Conservation (phyloP, 2,113 vertebrate species). For the Mystacornis crossleyi region DNA sequence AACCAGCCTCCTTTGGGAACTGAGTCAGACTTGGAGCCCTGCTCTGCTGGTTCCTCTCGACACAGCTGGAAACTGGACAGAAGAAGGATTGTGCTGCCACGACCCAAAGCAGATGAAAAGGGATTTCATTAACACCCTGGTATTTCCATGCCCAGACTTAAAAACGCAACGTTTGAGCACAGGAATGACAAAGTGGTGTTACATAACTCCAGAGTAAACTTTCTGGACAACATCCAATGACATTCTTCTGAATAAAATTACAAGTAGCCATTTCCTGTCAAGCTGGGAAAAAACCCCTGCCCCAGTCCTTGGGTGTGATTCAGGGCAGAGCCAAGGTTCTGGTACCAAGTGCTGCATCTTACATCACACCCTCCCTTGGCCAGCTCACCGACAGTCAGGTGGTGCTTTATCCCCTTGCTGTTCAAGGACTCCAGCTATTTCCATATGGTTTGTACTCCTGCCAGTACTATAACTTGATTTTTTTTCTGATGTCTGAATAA, state of each 20-base stretch:
- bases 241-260: not conserved
- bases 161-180: not conserved
- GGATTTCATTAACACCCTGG: slow-evolving; percentile 17
- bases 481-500: not conserved
- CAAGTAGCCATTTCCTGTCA: not conserved
- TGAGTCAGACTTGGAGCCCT: not conserved
- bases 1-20: not conserved
- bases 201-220: not conserved
- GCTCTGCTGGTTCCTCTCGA: not conserved
- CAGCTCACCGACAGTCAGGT: rapidly evolving
- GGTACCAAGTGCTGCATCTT: not conserved
- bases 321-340: not conserved
- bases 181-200: not conserved
- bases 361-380: not conserved
- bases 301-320: not conserved
- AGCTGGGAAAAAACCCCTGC: not conserved
- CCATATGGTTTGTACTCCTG: not conserved
- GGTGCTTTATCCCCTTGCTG: rapidly evolving
- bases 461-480: not conserved
- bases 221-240: not conserved
- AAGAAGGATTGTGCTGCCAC: not conserved
- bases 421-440: not conserved
- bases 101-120: not conserved
- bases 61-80: not conserved
- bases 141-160: not conserved